Base-by-base conservation (phyloP, 2,888 invertebrate species). In the Entomobrya proxima region DNA sequence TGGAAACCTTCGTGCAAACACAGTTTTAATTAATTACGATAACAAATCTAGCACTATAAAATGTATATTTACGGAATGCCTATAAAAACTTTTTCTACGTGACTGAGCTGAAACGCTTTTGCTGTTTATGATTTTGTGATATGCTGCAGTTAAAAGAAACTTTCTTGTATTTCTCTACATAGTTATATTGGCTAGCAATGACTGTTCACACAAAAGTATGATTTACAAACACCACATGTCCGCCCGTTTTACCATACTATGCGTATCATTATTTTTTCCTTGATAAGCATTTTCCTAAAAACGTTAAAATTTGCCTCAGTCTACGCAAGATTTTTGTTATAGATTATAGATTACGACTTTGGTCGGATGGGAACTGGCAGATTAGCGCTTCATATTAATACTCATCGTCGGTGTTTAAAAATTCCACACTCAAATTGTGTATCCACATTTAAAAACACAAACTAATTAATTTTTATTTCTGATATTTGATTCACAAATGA, bases 1-100 rank as follows among this genome's bases (percentile, higher is more conserved):
- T 88, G 88, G 85, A 75, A 76, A 75, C 79, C 86, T 86, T 86
- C 83, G 88, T 86, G 86, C 84, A 88, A 84, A 88, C 88, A 87
- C 79, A 77, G 78, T 77, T 82, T 85, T 88, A 88, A 88, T 88
- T 88, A 86, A 86, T 88, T 81, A 81, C 74, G 85, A 81, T 88
- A 88, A 86, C 85, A 85, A 58, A 82, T 87, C 86, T 72, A 64
- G 55, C 50, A 37, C 52, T 77, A 83, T 79, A 82, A 77, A 78
- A 83, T 52, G 75, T 47, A 47, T 52, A 61, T 82, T 30, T 37
- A 13, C 44, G 15, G 1, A n/a, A 13, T 18, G 35, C n/a, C 7
- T 78, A 50, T 47, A 55, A 52, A 21, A 24, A 11, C n/a, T 18
- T 55, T n/a, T 3, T 30, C n/a, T 58, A 61, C 64, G 18, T 75